Evolutionary conservation across 2,113 vertebrate genomes (phyloP), one percentile per base, ranked within the genome.

Genomic region (Hydrolagus affinis): DNA sequence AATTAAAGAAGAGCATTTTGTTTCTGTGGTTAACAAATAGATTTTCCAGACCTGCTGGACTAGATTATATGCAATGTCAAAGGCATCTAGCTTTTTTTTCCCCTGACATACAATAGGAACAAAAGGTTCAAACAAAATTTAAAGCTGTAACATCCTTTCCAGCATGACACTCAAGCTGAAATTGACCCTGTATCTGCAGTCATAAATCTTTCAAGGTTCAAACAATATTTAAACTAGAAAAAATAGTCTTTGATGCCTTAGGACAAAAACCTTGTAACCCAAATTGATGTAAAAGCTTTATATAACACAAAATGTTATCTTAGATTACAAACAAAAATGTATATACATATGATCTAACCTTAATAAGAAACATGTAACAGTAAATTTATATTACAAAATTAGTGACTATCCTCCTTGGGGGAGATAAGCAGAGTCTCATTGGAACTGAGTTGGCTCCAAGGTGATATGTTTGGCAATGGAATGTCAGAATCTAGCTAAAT

Each of bases 161-260:
- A 80, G 59, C 59, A 25, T 80, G 77, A 60, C 59, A 12, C 60
- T 19, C 19, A 68, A 83, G 78, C 28, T 83, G 78, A 66, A 83
- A 83, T 83, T 14, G 60, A 68, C 23, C 25, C 62, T 68, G 78
- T 60, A 83, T 83, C 78, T 64, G 78, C 30, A 68, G 25, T 30
- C 28, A 32, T 83, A 83, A 83, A 83, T 83, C 78, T 83, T 83
- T 68, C 78, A 83, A 83, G 25, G 64, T 83, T 83, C 60, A 68
- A 83, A 30, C 62, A 32, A 9, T 11, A 68, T 83, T 83, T 83
- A 66, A 83, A 83, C 32, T 64, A 66, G 17, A 68, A 66, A 83
- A 83, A 64, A 28, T 56, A 83, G 11, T 66, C 32, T 83, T 83
- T 83, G 8, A 30, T 80, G 60, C 60, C 78, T 62, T 62, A 30